These are phyloP conservation scores for Fregetta grallaria DNA, from an alignment of 2,113 vertebrate species.

Conservation along the genomic window DNA sequence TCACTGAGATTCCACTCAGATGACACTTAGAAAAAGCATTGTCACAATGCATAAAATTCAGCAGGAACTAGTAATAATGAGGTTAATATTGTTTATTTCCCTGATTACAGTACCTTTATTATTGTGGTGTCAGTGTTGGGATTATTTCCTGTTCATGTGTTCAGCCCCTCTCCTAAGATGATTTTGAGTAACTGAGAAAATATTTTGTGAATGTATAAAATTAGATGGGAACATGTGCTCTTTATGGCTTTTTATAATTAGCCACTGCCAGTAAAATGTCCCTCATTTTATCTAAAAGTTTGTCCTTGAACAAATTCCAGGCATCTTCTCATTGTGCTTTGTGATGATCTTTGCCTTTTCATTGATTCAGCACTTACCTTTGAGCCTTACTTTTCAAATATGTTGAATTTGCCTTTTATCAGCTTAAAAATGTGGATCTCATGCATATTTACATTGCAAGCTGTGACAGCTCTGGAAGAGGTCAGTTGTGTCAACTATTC, in stretches of 20 bases:
- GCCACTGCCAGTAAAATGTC: not conserved
- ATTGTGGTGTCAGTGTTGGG: not conserved
- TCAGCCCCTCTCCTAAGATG: not conserved
- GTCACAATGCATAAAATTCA: not conserved
- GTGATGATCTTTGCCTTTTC: constrained; percentile 46
- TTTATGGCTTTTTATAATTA: constrained; percentile 13
- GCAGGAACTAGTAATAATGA: not conserved
- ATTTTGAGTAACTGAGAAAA: not conserved
- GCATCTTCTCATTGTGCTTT: constrained; percentile 14
- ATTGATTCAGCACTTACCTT: constrained; percentile 60
- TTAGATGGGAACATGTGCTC: not conserved
- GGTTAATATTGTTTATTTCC: not conserved
- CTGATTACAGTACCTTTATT: not conserved
- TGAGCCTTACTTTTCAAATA: constrained; percentile 51
- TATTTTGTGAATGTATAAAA: not conserved
- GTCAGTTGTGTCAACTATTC: constrained; percentile 38
- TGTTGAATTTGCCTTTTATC: constrained; percentile 58
- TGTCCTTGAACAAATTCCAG: constrained; percentile 33
- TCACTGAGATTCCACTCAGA: not conserved
- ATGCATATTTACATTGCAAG: constrained; percentile 40
- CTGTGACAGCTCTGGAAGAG: constrained; percentile 39
- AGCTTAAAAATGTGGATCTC: constrained; percentile 54
- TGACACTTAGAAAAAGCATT: not conserved
- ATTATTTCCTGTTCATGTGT: not conserved
- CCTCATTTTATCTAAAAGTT: not conserved